A percentile compares a stretch with the other conserved stretches of the same genome.
Conservation (phyloP, 2,888 invertebrate species). For the Esperia sulphurella region DNA sequence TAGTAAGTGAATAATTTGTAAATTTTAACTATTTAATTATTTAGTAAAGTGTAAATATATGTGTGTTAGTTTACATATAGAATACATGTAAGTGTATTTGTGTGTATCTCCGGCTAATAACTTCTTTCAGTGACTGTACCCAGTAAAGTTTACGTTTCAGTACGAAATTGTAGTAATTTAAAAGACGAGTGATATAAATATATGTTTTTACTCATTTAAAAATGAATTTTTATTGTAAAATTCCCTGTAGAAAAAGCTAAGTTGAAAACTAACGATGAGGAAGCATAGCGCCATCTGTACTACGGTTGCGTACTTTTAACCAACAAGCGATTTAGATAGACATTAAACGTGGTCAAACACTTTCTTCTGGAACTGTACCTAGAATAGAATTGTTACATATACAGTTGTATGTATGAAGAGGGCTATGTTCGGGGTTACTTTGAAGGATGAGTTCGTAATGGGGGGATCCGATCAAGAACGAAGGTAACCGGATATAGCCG, state of each 20-base stretch:
- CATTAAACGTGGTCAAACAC: no score
- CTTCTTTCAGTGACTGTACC: constrained; percentile 44
- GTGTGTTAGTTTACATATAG: constrained; percentile 10
- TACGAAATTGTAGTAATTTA: constrained; percentile 51
- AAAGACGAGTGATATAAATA: constrained; percentile 74
- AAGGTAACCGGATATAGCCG: no score
- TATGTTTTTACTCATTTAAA: constrained; percentile 76
- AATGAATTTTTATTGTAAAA: constrained; percentile 40
- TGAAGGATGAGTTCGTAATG: no score
- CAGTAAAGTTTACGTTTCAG: constrained; percentile 27
- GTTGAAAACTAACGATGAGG: no score
- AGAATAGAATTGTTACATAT: no score
- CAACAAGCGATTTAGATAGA: no score
- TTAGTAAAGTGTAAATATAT: constrained; percentile 12
- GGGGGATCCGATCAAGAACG: no score
- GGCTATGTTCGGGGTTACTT: no score
- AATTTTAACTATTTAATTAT: not conserved
- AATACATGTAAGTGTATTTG: constrained; percentile 40
- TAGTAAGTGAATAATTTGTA: not conserved
- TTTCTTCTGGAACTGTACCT: no score
- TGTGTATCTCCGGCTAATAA: constrained; percentile 51
- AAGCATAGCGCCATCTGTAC: no score
- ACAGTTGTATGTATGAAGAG: no score
- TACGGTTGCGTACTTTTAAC: no score
- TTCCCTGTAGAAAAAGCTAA: not conserved